phyloP scores from a whole-genome alignment of 2,888 invertebrate species.

The Loripinus fragilis region DNA sequence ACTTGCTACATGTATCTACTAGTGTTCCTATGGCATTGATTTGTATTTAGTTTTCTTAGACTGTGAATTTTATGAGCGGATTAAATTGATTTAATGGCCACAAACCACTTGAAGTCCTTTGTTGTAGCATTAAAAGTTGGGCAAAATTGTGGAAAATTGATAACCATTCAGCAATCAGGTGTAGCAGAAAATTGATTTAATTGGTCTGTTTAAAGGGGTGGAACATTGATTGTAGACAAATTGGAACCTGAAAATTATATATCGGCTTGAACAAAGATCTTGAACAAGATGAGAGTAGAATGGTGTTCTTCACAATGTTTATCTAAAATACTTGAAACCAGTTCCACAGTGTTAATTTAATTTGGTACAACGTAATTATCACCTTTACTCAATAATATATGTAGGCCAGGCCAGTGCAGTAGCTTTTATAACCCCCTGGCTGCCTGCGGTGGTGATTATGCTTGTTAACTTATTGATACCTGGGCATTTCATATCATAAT shows the following conservation, averaged over 20 bases:
- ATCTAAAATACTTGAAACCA: not conserved
- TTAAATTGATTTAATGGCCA: not conserved
- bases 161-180: not conserved
- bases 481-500: too few relatives aligned
- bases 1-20: too few relatives aligned
- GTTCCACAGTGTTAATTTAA: not conserved
- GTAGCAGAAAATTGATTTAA: constrained; percentile 17
- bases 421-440: too few relatives aligned
- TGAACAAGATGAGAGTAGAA: not conserved
- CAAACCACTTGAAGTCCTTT: not conserved
- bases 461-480: too few relatives aligned
- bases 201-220: not conserved
- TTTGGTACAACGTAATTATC: too few relatives aligned
- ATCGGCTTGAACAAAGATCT: not conserved
- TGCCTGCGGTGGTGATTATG: too few relatives aligned
- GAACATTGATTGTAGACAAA: constrained; percentile 8
- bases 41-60: not conserved
- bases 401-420: too few relatives aligned
- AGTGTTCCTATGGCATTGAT: too few relatives aligned
- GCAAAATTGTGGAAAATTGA: not conserved
- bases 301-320: not conserved
- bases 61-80: not conserved
- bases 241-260: constrained; percentile 15
- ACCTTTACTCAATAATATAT: too few relatives aligned
- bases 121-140: not conserved